These are phyloP conservation scores for Macropis europaea DNA, from an alignment of 2,888 invertebrate genomes.

Conservation along the genomic window DNA sequence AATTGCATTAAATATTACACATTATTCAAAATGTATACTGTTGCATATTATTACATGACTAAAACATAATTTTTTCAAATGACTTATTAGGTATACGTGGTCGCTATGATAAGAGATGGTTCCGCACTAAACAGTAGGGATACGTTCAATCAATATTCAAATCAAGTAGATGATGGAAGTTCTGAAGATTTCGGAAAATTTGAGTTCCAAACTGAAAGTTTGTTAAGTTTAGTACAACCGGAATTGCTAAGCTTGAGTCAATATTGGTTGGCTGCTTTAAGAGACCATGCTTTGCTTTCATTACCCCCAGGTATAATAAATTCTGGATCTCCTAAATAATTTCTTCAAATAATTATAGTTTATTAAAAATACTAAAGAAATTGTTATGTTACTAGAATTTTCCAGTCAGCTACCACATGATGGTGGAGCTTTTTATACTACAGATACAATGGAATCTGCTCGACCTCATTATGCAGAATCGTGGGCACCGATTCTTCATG, in stretches of 20 bases:
- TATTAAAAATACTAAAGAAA: neutral
- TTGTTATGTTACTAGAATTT: constrained; percentile 84
- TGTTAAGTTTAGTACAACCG: constrained; percentile 95
- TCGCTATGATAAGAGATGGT: constrained; percentile 92
- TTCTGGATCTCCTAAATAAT: neutral
- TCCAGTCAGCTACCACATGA: constrained; percentile 96
- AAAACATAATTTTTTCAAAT: neutral
- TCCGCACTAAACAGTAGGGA: constrained; percentile 82
- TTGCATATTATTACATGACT: too few species aligned
- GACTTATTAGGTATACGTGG: constrained; percentile 90
- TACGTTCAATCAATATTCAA: constrained; percentile 55
- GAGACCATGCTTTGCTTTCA: constrained; percentile 96
- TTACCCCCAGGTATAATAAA: constrained; percentile 86
- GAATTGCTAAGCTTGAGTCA: constrained; percentile 94
- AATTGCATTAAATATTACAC: neutral
- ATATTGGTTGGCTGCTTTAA: constrained; percentile 96
- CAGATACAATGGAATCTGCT: constrained; percentile 96
- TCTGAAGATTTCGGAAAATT: constrained; percentile 86
- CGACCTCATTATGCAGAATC: constrained; percentile 94
- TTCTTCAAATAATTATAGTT: neutral
- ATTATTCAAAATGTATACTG: neutral
- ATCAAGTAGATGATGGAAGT: constrained; percentile 72
- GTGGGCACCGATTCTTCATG: constrained; percentile 97
- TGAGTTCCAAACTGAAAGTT: constrained; percentile 89
- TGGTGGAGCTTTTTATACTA: constrained; percentile 98